Conservation (phyloP, 2,888 invertebrate genomes). For the Lucinisca nassula region DNA sequence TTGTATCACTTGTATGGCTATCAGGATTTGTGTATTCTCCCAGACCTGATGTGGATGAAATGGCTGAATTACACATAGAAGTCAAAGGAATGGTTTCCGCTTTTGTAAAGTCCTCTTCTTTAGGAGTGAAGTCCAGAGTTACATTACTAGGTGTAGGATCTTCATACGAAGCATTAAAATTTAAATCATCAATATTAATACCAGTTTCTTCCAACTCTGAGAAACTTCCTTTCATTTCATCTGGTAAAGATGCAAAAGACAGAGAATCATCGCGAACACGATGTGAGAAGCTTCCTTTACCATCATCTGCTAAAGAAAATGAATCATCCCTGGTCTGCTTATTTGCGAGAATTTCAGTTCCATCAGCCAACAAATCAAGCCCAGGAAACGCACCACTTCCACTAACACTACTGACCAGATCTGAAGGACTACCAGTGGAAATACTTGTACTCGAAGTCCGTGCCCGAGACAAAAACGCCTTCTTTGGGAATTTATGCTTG, state of each 20-base stretch:
- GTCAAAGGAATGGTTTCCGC: neutral
- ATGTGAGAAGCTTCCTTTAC: neutral
- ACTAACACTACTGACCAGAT: no score
- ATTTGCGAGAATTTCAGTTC: neutral
- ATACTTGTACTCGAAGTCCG: neutral
- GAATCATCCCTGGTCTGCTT: neutral
- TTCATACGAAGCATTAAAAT: constrained; percentile 20
- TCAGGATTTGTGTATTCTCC: neutral
- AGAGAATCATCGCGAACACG: constrained; percentile 29
- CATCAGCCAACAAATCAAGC: neutral
- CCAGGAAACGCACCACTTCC: neutral
- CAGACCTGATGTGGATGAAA: constrained; percentile 56
- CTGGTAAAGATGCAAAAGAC: constrained; percentile 57
- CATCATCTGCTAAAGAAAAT: neutral
- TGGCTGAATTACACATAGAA: neutral
- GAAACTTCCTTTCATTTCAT: constrained; percentile 62
- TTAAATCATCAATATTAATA: constrained; percentile 57
- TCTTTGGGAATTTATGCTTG: neutral
- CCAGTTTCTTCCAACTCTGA: constrained; percentile 60
- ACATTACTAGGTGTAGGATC: constrained; percentile 13
- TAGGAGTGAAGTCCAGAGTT: constrained; percentile 28
- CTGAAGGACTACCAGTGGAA: neutral
- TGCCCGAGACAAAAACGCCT: neutral
- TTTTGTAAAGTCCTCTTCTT: constrained; percentile 15
- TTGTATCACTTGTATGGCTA: neutral